Conservation (phyloP, 2,888 invertebrate species). For the Microchrysa polita region DNA sequence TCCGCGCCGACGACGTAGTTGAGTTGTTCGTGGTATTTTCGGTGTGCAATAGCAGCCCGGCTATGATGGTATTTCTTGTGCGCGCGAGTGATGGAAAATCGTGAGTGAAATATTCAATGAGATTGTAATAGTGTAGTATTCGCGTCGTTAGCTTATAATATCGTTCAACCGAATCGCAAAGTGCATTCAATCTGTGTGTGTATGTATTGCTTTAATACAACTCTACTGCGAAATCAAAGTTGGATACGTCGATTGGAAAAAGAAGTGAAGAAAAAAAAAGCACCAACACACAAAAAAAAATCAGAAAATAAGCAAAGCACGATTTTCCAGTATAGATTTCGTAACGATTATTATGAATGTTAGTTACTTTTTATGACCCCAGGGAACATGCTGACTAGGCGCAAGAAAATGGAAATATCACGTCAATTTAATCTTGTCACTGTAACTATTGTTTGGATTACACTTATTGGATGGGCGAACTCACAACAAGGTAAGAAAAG, state of each 20-base stretch:
- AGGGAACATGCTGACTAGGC: conserved; percentile 39
- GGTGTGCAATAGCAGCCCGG: not conserved
- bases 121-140: conserved; percentile 22
- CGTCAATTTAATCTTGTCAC: not conserved
- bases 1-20: too few species aligned
- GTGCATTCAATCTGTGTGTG: not conserved
- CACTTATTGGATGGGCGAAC: conserved; percentile 18
- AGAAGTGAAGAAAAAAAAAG: not conserved
- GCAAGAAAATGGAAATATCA: conserved; percentile 42
- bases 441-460: conserved; percentile 28
- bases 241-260: conserved; percentile 15
- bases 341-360: conserved; percentile 44
- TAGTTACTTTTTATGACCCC: conserved; percentile 38
- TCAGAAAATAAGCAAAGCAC: conserved; percentile 33
- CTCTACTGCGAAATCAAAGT: not conserved
- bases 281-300: too few species aligned
- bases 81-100: conserved; percentile 30
- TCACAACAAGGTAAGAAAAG: conserved; percentile 40
- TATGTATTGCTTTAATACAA: conserved; percentile 9
- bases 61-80: not conserved
- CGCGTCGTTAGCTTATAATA: conserved; percentile 15
- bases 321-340: conserved; percentile 40
- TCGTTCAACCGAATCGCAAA: not conserved
- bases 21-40: too few species aligned
- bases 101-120: conserved; percentile 36